Evolutionary conservation across 2,797 vertebrate genomes (phyloP), one percentile per base, ranked within the genome.

Genomic region (Myotis pilosus): DNA sequence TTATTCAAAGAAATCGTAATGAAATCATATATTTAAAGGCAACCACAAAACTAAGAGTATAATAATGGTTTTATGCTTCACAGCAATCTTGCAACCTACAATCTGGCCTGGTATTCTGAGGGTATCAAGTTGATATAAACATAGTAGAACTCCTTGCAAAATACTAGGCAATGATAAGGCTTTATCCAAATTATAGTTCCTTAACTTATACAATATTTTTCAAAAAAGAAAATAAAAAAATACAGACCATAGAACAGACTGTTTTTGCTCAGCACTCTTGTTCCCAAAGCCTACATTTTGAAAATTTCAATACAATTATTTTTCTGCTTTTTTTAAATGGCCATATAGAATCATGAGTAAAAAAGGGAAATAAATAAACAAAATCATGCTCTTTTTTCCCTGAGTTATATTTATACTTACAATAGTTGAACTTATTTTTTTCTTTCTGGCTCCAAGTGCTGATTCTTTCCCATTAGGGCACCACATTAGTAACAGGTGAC

Each of bases 1-100:
- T 97, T 97, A 95, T 94, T 98, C 94, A 97, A 94, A 91, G 68
- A 95, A 97, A 98, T 60, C 91, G 95, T 94, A 97, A 98, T 95
- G 82, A 87, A 93, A 96, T 51, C 11, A 28, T 92, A 95, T 30
- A 96, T 96, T 97, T 97, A 93, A 97, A 97, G 68, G 51, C 6
- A 94, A 94, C 10, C 8, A 92, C 83, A 95, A 94, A 98, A 97
- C 95, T 95, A 93, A 96, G 94, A 90, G 44, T 38, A 19, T 66
- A 87, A 95, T 96, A 97, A 97, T 85, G 91, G 33, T 55, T 92
- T 96, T 71, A 92, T 84, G 68, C 66, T 93, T 95, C 92, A 36
- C 30, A 68, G 85, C 68, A 92, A 44, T 96, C 68, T 93, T 95
- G 83, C 41, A 66, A 86, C 30, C 23, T 55, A 79, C n/a, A 2